phyloP scores from a whole-genome alignment of 2,888 invertebrate genomes.

The Metallyticus violacea region DNA sequence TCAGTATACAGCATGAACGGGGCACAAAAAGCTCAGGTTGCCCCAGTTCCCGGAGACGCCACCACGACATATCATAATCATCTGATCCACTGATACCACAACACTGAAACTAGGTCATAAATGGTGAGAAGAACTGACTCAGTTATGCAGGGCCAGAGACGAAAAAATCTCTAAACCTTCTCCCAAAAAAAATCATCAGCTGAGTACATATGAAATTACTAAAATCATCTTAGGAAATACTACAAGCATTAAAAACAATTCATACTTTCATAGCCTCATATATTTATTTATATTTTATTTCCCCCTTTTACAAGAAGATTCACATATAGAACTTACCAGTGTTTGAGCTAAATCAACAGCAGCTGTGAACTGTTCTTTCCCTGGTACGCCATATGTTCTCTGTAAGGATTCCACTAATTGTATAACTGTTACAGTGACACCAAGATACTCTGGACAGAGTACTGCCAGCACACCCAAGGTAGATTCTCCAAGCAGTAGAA shows the following conservation, averaged over 20 bases:
- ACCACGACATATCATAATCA: slow-evolving; percentile 78
- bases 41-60: slow-evolving; percentile 73
- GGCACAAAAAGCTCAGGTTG: slow-evolving; percentile 55
- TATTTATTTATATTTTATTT: no score
- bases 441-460: slow-evolving; percentile 75
- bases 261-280: no score
- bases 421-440: slow-evolving; percentile 64
- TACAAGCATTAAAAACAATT: no score
- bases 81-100: slow-evolving; percentile 76
- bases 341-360: slow-evolving; percentile 78
- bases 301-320: no score
- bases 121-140: neutral
- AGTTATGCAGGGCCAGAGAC: neutral
- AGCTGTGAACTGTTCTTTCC: slow-evolving; percentile 69
- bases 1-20: slow-evolving; percentile 66
- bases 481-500: slow-evolving; percentile 66
- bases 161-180: no score
- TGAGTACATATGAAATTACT: no score
- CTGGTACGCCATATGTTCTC: slow-evolving; percentile 72
- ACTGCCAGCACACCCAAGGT: slow-evolving; percentile 67
- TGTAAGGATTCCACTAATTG: slow-evolving; percentile 70
- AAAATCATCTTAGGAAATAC: no score
- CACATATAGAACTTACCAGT: slow-evolving; percentile 42
- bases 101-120: slow-evolving; percentile 63
- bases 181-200: no score